phyloP scores from a whole-genome alignment of 2,797 vertebrate genomes.

The Rhinophrynus dorsalis region DNA sequence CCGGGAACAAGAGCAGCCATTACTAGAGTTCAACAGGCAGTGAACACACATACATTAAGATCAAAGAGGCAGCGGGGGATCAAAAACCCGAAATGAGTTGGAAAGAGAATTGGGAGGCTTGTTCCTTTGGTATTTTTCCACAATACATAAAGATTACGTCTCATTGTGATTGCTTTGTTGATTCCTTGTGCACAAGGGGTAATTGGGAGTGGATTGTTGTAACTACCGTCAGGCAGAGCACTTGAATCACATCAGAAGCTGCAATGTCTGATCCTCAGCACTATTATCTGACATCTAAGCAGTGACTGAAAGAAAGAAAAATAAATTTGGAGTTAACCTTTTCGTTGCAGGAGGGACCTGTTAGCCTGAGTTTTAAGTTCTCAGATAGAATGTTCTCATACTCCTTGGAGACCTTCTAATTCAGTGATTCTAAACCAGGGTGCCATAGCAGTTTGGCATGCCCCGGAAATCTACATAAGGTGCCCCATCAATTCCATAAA shows the following conservation, averaged over 20 bases:
- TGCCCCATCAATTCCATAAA: no score
- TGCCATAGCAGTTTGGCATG: no score
- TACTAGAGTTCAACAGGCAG: conserved; percentile 48
- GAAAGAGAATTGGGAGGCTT: conserved; percentile 18
- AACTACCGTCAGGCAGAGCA: conserved; percentile 51
- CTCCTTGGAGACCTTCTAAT: no score
- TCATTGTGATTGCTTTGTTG: conserved; percentile 43
- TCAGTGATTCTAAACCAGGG: no score
- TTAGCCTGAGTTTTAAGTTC: not conserved
- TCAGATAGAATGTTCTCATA: no score
- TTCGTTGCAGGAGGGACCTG: not conserved
- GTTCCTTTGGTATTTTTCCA: conserved; percentile 57
- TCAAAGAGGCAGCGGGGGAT: conserved; percentile 57
- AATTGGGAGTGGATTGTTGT: conserved; percentile 43
- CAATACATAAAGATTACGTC: conserved; percentile 48
- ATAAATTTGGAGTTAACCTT: conserved; percentile 29
- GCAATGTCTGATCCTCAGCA: conserved; percentile 52
- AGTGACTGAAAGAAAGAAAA: conserved; percentile 37
- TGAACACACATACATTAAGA: conserved; percentile 51
- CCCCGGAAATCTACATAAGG: no score
- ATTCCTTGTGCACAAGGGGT: conserved; percentile 31
- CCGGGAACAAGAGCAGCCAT: conserved; percentile 33
- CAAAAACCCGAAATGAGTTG: conserved; percentile 50
- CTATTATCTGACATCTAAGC: conserved; percentile 63
- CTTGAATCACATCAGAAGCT: conserved; percentile 54